These are phyloP conservation scores for Magallana nippona DNA, from an alignment of 2,888 invertebrate genomes.

Conservation along the genomic window DNA sequence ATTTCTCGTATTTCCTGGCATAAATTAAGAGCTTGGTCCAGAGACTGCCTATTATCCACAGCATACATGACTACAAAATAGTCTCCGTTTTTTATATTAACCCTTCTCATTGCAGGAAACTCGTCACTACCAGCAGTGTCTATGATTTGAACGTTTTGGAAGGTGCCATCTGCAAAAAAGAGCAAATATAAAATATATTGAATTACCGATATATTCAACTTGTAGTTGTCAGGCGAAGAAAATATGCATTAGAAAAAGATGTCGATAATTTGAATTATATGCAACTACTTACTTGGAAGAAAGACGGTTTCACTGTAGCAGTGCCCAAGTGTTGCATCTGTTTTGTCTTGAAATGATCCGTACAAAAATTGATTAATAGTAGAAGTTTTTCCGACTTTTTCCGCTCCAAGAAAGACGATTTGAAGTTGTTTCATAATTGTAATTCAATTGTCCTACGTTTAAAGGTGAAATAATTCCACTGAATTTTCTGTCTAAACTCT, in stretches of 20 bases:
- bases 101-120: constrained; percentile 17
- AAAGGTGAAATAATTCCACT: background rate
- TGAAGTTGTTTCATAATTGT: background rate
- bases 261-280: background rate
- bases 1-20: background rate
- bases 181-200: background rate
- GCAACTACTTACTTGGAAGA: constrained; percentile 27
- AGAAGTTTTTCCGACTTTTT: constrained; percentile 24
- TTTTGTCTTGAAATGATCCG: background rate
- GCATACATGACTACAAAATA: constrained; percentile 3
- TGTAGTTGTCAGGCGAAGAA: too few relatives aligned
- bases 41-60: constrained; percentile 7
- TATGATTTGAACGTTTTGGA: constrained; percentile 29
- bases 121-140: constrained; percentile 21
- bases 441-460: background rate
- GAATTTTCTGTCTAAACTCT: background rate
- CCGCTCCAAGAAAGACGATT: constrained; percentile 30
- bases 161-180: constrained; percentile 4
- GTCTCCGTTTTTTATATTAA: constrained; percentile 23
- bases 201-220: too few relatives aligned
- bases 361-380: constrained; percentile 27
- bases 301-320: background rate
- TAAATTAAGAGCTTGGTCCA: background rate
- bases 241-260: too few relatives aligned
- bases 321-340: background rate